phyloP scores from a whole-genome alignment of 2,888 invertebrate species.

The Trachelus iudaicus region DNA sequence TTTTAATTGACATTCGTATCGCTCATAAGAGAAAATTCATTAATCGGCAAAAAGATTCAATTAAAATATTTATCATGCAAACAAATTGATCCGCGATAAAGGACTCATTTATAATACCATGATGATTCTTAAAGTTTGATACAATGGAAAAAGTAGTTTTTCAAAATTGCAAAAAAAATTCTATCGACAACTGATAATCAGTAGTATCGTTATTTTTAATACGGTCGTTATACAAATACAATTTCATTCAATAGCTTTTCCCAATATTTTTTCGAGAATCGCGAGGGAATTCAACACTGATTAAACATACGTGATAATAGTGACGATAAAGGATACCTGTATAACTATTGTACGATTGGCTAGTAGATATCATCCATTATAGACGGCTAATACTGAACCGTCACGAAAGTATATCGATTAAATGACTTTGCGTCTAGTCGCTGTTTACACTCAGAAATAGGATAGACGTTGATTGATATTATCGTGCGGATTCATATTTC shows the following conservation, averaged over 20 bases:
- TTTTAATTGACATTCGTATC: neutral
- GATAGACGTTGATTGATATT: neutral
- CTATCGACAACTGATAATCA: neutral
- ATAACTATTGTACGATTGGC: neutral
- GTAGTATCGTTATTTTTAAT: neutral
- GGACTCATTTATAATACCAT: too few species aligned
- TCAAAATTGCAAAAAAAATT: too few species aligned
- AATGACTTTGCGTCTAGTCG: neutral
- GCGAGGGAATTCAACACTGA: neutral
- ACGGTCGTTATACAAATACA: too few species aligned
- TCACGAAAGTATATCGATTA: neutral
- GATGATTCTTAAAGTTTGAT: too few species aligned
- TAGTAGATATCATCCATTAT: neutral
- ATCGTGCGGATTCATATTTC: neutral
- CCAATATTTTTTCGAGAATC: neutral
- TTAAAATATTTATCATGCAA: too few species aligned
- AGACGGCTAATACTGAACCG: neutral
- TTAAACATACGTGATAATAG: neutral
- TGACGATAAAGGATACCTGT: neutral
- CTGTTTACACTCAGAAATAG: neutral
- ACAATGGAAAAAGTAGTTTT: too few species aligned
- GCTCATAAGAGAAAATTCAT: neutral
- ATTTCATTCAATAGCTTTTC: too few species aligned
- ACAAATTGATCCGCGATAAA: too few species aligned
- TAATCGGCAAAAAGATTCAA: too few species aligned